A percentile compares a stretch with the other conserved stretches of the same genome.
Conservation (phyloP, 2,113 vertebrate species). For the Oreochromis tanganicae region DNA sequence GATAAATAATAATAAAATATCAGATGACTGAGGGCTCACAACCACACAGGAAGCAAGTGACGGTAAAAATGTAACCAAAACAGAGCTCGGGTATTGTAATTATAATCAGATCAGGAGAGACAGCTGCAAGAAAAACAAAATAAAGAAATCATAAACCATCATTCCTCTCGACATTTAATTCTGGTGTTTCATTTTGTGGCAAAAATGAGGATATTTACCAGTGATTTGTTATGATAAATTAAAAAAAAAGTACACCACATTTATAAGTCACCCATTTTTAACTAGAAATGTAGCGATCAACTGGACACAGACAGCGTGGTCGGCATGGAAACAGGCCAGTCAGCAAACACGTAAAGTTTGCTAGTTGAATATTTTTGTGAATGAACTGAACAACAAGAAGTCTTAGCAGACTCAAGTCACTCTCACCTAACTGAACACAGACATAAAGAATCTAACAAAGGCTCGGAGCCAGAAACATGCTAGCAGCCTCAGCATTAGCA, state of each 20-base stretch:
- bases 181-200: background rate
- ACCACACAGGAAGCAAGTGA: background rate
- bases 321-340: background rate
- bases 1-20: background rate
- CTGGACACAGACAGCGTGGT: background rate
- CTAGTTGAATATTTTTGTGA: background rate
- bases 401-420: background rate
- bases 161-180: fast-evolving
- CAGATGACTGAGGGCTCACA: background rate
- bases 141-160: background rate
- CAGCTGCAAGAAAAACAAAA: background rate
- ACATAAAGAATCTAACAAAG: background rate
- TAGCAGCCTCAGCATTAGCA: background rate
- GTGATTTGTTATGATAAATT: background rate
- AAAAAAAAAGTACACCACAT: fast-evolving
- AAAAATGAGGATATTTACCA: background rate
- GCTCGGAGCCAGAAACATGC: background rate
- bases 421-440: background rate
- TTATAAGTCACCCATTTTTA: background rate
- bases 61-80: background rate
- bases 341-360: background rate
- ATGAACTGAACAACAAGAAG: background rate
- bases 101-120: background rate
- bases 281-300: background rate
- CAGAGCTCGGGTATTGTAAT: background rate